phyloP scores from a whole-genome alignment of 2,113 vertebrate genomes.

The Oophaga pumilio region DNA sequence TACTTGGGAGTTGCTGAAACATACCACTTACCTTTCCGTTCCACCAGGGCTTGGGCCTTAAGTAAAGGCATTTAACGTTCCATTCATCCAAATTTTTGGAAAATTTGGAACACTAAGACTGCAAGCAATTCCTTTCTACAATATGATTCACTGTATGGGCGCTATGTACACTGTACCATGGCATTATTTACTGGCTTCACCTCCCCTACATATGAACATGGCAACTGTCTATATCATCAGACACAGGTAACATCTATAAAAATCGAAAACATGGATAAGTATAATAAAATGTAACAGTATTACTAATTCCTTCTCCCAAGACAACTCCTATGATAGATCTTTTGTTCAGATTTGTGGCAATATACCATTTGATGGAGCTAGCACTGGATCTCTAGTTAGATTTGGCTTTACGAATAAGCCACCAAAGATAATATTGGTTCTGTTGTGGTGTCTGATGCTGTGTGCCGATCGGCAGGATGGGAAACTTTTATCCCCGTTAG shows the following conservation, averaged over 20 bases:
- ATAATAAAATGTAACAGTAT: neutral
- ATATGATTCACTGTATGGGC: neutral
- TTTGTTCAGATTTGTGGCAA: neutral
- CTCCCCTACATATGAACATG: neutral
- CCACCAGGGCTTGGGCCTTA: slow-evolving; percentile 25
- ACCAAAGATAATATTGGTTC: too few relatives aligned
- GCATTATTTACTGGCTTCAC: neutral
- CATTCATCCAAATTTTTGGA: neutral
- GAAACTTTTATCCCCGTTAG: too few relatives aligned
- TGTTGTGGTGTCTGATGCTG: too few relatives aligned
- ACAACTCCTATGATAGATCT: neutral
- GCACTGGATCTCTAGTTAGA: too few relatives aligned
- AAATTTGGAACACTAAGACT: neutral
- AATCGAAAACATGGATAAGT: neutral
- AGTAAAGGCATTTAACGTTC: slow-evolving; percentile 18
- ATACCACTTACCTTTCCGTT: slow-evolving; percentile 48
- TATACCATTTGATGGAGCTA: too few relatives aligned
- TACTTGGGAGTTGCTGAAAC: slow-evolving; percentile 45
- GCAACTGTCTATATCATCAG: neutral
- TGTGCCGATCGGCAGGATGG: too few relatives aligned
- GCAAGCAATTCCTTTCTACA: neutral
- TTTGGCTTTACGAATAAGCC: too few relatives aligned
- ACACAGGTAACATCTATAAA: neutral
- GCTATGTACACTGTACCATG: neutral
- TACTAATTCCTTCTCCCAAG: neutral